Base-by-base conservation (phyloP, 2,888 invertebrate genomes). In the Cantharis lateralis region DNA sequence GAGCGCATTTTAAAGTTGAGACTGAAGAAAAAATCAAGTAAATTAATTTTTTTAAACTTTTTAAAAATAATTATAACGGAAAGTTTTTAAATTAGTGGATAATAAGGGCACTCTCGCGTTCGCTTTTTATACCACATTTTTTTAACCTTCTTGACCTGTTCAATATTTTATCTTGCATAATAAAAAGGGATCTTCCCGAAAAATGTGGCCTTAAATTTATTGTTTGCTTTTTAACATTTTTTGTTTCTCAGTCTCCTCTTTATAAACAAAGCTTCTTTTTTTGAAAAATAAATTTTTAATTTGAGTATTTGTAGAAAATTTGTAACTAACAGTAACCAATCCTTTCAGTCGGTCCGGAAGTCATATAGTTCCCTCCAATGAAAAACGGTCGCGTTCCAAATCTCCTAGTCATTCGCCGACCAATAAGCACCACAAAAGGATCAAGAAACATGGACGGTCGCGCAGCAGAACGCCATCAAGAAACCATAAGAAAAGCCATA, bases 271-370 rank as follows among this genome's bases (percentile, higher is more conserved):
- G 24, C 20, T 9, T 18, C 13, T 3, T 4, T n/a, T 24, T n/a
- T 15, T 15, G 18, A 26, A 20, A 9, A 20, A 20, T 28, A 28
- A 28, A 28, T 7, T 66, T 10, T 18, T n/a, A n/a, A 64, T 4
- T 16, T 16, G 16, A 64, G 9, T 20, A 11, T 2, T 13, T 20
- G 9, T 68, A 13, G 0, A 24, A 16, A 68, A n/a, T 68, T 20
- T 15, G 26, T 15, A n/a, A 48, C n/a, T 48, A 68, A 68, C 5
- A 0, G 13, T 68, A 26, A 13, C 4, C 20, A 68, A 71, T n/a
- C 48, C n/a, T 82, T 80, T n/a, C 72, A 88, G 88, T 78, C 88
- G 89, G 7, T 88, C 88, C 0, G 88, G 88, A 48, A 88, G 88
- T 71, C 88, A 88, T 78, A 86, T 87, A 80, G 87, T 86, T 15